Evolutionary conservation across 2,888 invertebrate genomes (phyloP).

Genomic region (Stenolophus ochropezus): DNA sequence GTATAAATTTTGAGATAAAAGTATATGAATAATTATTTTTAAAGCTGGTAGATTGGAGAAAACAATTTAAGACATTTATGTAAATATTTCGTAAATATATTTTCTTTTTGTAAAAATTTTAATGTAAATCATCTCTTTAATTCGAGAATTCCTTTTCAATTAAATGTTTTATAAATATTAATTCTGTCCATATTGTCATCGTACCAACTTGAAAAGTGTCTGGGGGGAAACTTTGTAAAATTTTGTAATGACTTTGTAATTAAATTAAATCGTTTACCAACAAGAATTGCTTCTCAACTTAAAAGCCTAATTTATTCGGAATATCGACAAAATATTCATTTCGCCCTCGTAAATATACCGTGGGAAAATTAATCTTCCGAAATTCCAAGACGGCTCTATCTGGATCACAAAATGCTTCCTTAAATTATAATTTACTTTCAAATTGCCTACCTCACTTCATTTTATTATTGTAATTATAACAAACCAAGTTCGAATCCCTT

Average conservation of each 20-base stretch:
- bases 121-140: not conserved
- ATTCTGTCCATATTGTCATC: constrained; percentile 6
- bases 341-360: not conserved
- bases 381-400: not conserved
- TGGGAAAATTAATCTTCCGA: not conserved
- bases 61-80: no score
- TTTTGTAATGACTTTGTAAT: constrained; percentile 24
- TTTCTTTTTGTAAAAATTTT: no score
- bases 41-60: no score
- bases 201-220: not conserved
- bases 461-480: not conserved
- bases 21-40: no score
- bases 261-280: constrained; percentile 27
- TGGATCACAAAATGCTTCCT: not conserved
- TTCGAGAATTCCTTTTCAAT: not conserved
- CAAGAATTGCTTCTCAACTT: constrained; percentile 4
- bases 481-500: not conserved
- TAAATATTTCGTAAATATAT: no score
- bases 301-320: constrained; percentile 15
- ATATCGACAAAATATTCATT: not conserved
- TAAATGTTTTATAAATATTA: constrained; percentile 15
- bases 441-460: not conserved
- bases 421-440: not conserved
- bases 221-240: not conserved
- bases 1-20: no score